Base-by-base conservation (phyloP, 2,888 invertebrate genomes). In the Schrankia costaestrigalis region DNA sequence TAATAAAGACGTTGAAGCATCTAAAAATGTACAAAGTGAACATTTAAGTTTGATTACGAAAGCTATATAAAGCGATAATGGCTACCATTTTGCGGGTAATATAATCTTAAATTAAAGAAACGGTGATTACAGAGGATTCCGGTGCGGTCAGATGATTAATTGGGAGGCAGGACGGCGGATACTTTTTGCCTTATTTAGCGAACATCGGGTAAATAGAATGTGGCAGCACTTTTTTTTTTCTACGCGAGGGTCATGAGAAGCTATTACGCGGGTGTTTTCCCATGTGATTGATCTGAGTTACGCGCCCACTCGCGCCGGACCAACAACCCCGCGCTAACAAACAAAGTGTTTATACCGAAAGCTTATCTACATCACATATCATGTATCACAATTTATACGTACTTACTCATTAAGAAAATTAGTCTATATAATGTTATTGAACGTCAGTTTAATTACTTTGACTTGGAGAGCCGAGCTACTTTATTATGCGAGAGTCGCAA, bases 121-220 rank as follows among this genome's bases (percentile, higher is more conserved):
- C 62, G 57, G 59, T 65, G 70, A 68, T 72, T 67, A 66, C 63
- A 54, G 61, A 57, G 58, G n/a, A n/a, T 53, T 53, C 56, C 57
- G 58, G 56, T 38, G 31, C 56, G 62, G 61, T 48, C 48, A 56
- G 63, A 72, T 77, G 78, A 81, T 79, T 78, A 80, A 80, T 79
- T 69, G 71, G 64, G 46, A 39, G 47, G 46, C 59, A 48, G 52
- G 26, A 30, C 53, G 57, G 56, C 62, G 65, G 59, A 66, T 69
- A 73, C 72, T 77, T 82, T 80, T 81, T 78, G 77, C 76, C 62
- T 71, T 79, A 76, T 78, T 81, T 78, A 75, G 69, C 70, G 58
- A 60, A 63, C 60, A 59, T 57, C 62, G 65, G 62, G 68, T 72
- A 75, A 78, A 80, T 74, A 77, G 71, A 65, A 66, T 71, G 67